Evolutionary conservation across 1,140 invertebrate species (phyloP), one percentile per base, ranked within the genome.

Genomic region (Luehdorfia chinensis): DNA sequence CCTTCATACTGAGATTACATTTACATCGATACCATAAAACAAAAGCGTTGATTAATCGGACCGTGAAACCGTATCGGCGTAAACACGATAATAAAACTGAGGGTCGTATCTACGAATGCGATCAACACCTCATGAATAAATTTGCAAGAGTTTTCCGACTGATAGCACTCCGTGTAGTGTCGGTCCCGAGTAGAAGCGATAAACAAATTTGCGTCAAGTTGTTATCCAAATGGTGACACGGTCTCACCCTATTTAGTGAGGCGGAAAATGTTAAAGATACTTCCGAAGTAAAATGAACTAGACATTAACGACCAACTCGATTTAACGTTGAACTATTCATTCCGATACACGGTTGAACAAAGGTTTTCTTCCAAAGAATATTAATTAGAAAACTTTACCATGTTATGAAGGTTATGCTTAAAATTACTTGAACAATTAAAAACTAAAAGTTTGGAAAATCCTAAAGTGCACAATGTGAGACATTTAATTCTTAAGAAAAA

Each of bases 61-160:
- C n/a, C 39, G 18, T 7, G 4, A 2, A 25, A 2, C 14, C 25
- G 39, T 43, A 41, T 50, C 59, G 44, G 44, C 47, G 59, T 66
- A 71, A 67, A 71, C 65, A 73, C 57, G 49, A 53, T 61, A 61
- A 69, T 70, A 69, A 69, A 67, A 66, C 55, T 46, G 33, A 47
- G 49, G 59, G 41, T 51, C 60, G 56, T 62, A 61, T 60, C 61
- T 60, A 52, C 51, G 33, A 52, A 58, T 50, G 47, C 66, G 66
- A 69, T 73, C 66, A 63, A 49, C 69, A 58, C 45, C 61, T 69
- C 69, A 73, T 70, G 69, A 73, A 73, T 73, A 73, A 73, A 73
- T 73, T 73, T 70, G 61, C 66, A 66, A 61, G 55, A 66, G 54
- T 63, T 66, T 66, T 61, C 56, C 61, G 47, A 55, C 47, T 52